Evolutionary conservation across 2,113 vertebrate genomes (phyloP), one percentile per base, ranked within the genome.

Genomic region (Procapra przewalskii): DNA sequence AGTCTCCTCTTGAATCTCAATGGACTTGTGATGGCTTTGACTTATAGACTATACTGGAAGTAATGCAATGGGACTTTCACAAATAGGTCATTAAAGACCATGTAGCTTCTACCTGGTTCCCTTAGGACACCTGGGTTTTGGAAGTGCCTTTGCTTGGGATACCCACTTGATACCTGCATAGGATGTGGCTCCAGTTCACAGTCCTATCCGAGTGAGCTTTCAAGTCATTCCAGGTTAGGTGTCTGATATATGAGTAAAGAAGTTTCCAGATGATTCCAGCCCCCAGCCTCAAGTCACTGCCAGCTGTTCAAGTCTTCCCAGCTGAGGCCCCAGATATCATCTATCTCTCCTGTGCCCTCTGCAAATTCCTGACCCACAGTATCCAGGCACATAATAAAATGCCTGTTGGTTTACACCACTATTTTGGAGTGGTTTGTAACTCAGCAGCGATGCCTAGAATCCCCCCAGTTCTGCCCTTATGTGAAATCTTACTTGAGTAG

Each of bases 401-500:
- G n/a, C 40, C 54, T 88, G 21, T 81, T 91, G 52, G 83, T 85
- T 93, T 54, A 89, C 10, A n/a, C 17, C 36, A 21, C 13, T 16
- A 9, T 23, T 79, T 33, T 43, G 86, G 90, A 71, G 86, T 29
- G 45, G 81, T 96, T 92, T 84, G 85, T 64, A 40, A 55, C 57
- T 84, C 25, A 3, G 80, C 52, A 11, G 67, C 7, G 1, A 82
- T 80, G 80, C 79, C 84, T 86, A 94, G 79, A 91, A 97, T 75
- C 52, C 29, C 62, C 88, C 90, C 43, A 80, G 94, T 91, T 83
- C 89, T 84, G 54, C 86, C 97, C 88, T 88, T 54, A 87, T 81
- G 77, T 96, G 91, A 95, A 91, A 95, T 45, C 96, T 94, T 81
- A 93, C 90, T 87, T 29, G 16, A 40, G 57, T 81, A 95, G 97